Conservation (phyloP, 2,888 invertebrate genomes). For the Melipona bicolor region DNA sequence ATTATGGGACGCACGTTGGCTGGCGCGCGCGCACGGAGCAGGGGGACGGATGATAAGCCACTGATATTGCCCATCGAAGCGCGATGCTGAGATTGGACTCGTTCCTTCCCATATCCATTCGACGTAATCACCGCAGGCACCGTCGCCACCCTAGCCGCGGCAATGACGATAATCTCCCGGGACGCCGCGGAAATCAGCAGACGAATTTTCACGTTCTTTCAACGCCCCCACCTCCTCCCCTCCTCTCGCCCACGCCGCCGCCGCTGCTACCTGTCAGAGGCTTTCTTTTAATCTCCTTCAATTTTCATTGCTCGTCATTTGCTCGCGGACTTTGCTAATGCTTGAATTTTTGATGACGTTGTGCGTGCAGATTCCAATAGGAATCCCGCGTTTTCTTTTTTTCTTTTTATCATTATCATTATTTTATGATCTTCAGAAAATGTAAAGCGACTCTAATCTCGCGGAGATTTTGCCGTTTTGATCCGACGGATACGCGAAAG, state of each 20-base stretch:
- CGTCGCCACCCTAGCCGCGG: conserved; percentile 53
- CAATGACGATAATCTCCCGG: conserved; percentile 69
- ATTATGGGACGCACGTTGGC: conserved; percentile 48
- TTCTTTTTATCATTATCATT: no score
- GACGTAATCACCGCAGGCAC: conserved; percentile 74
- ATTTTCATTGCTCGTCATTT: conserved; percentile 41
- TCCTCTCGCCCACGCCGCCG: no score
- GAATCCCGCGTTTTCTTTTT: not conserved
- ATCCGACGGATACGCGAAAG: not conserved
- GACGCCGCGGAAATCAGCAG: conserved; percentile 61
- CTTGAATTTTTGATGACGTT: conserved; percentile 19
- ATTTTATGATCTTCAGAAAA: not conserved
- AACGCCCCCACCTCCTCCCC: no score
- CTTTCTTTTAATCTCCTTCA: conserved; percentile 53
- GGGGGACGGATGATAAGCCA: conserved; percentile 77
- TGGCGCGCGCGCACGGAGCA: conserved; percentile 29
- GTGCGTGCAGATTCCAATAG: not conserved
- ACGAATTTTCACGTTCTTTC: conserved; percentile 68
- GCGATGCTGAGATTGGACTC: conserved; percentile 79
- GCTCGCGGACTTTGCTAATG: not conserved
- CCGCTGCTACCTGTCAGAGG: conserved; percentile 29
- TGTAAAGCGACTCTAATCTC: not conserved
- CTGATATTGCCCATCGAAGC: conserved; percentile 79
- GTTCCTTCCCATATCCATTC: conserved; percentile 75
- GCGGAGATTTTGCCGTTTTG: not conserved